Base-by-base conservation (phyloP, 2,113 vertebrate species). In the Eurystomus gularis region DNA sequence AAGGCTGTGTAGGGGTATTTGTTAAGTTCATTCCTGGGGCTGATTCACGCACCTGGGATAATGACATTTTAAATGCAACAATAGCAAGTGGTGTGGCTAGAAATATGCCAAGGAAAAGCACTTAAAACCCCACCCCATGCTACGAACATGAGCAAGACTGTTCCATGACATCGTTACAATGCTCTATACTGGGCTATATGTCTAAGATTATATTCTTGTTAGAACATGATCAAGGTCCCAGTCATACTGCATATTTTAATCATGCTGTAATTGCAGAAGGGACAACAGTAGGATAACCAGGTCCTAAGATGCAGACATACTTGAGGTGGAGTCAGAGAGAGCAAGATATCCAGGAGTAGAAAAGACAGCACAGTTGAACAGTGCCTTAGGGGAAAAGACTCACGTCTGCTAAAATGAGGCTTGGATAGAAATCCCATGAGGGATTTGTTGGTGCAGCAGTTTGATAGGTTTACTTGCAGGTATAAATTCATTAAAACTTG, bases 191-290 rank as follows among this genome's bases (percentile, higher is more conserved):
- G 28, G 18, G 84, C 79, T 82, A 3, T 66, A 7, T 48, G 78
- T 90, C 89, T 83, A 68, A 72, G 68, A 91, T 60, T 82, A 13
- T n/a, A 9, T 35, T 94, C 94, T 31, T 96, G 90, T 91, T 93
- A 95, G 64, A 96, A 96, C 96, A 96, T 18, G 96, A 96, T 78
- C 88, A 81, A 95, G 93, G 96, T 92, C 86, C 71, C 82, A 95
- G 93, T 51, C 71, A 84, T 55, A 64, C 85, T 75, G 69, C 92
- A 90, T 94, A 90, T 92, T 96, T 96, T 88, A 96, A 84, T 96
- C 60, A 3, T 93, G 71, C 76, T 71, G 93, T 96, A 95, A 94
- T 60, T 90, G 68, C 72, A 96, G 19, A 93, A 60, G 90, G 88
- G 94, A 96, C 94, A 95, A 75, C 82, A 55, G 72, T 11, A 86